These are phyloP conservation scores for Germaria angustata DNA, from an alignment of 2,888 invertebrate genomes.

Conservation along the genomic window DNA sequence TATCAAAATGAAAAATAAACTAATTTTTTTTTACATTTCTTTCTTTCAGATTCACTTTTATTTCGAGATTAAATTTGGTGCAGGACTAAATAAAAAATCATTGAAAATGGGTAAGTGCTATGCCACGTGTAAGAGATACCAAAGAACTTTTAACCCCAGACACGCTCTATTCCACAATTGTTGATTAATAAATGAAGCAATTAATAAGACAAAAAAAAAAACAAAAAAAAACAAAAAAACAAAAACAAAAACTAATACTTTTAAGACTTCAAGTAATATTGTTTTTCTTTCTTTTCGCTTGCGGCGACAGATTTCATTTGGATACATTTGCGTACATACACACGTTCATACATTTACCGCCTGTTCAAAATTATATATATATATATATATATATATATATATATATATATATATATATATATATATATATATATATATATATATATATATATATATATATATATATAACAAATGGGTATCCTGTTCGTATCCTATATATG, in stretches of 20 bases:
- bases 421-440: too few relatives aligned
- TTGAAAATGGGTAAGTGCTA: constrained; percentile 39
- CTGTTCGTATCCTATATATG: too few relatives aligned
- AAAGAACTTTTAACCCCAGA: neutral
- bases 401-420: too few relatives aligned
- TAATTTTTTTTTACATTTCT: constrained; percentile 1
- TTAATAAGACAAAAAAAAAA: neutral
- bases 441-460: too few relatives aligned
- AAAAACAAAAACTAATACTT: neutral
- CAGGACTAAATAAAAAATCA: neutral
- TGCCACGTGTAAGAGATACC: too few relatives aligned
- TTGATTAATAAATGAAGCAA: neutral
- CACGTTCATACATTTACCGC: neutral
- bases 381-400: too few relatives aligned
- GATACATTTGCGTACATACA: neutral
- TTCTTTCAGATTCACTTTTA: constrained; percentile 24
- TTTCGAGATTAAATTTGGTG: neutral
- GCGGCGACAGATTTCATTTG: too few relatives aligned
- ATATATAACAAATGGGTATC: too few relatives aligned
- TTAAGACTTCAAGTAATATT: neutral
- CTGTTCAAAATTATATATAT: neutral
- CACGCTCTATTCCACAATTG: neutral
- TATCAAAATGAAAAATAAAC: too few relatives aligned
- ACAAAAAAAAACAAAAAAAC: too few relatives aligned
- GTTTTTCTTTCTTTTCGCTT: too few relatives aligned